Evolutionary conservation across 2,797 vertebrate genomes (phyloP), one percentile per base, ranked within the genome.

Genomic region (Eidolon dupreanum): DNA sequence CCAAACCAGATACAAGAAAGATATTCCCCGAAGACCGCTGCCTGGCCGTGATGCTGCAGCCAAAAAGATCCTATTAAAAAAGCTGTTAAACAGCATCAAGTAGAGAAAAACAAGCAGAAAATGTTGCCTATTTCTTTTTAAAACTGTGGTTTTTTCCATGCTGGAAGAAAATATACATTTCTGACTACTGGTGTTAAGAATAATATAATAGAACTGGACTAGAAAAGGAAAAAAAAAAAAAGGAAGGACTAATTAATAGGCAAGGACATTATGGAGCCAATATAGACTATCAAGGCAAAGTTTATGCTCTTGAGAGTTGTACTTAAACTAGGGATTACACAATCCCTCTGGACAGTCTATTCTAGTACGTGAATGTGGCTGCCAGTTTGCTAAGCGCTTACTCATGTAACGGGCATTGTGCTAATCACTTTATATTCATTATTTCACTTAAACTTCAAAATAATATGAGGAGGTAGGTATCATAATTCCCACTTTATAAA

Each of bases 361-460:
- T 46, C 46, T 28, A 55, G 59, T 15, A 17, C 20, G 15, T 33
- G 49, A 66, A 73, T 38, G 22, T 51, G 10, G 19, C 31, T 57
- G 41, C 46, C 41, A 77, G 55, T 61, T 88, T 84, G 66, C 61
- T 55, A 71, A 77, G 70, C 11, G 17, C 68, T 82, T 87, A 46
- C 74, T 75, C 17, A 61, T 10, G 22, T 41, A 26, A 51, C 49
- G 74, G 66, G 28, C 31, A 49, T 24, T 33, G 1, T 88, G 31
- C n/a, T 71, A 31, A 66, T 85, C n/a, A 59, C 12, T 86, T 88
- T 86, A 85, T n/a, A 84, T 46, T 46, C 17, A 84, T 24, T 19
- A 57, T 84, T 33, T 90, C 82, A 88, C 46, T 86, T 59, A 90
- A 93, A 79, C 38, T 94, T 96, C 49, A 93, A 55, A 95, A 68